Evolutionary conservation across 2,113 vertebrate species (phyloP), one percentile per base, ranked within the genome.

Genomic region (Xiphophorus hellerii): DNA sequence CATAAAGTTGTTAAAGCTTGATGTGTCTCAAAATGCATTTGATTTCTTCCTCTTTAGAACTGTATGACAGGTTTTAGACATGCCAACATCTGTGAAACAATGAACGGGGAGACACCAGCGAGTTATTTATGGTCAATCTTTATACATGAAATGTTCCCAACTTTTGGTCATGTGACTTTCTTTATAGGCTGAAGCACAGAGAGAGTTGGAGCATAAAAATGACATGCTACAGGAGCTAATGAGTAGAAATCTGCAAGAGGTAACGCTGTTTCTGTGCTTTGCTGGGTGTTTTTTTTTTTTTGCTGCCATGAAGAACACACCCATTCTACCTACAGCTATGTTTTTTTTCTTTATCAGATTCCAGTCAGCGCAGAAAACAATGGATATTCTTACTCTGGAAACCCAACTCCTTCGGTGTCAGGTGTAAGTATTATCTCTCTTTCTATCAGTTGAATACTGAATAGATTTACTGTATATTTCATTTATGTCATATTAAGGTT

Each of bases 141-240:
- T 25, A n/a, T 58, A 58, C 51, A n/a, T 58, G 25, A 25, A 8
- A 2, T 22, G 51, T 58, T 58, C 25, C 25, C 8, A 58, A 48
- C 4, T 35, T 22, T 31, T 54, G 6, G 25, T 22, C 9, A 4
- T 29, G 30, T 29, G 10, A 29, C 27, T 73, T 3, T 63, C n/a
- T 66, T 69, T 17, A 11, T 82, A 95, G 98, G 93, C 89, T 88
- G 95, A 96, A 80, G 82, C 97, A 77, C 96, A 97, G 86, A 84
- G 92, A 83, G 96, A 97, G 84, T 83, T 97, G 76, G 96, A 97
- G 70, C 95, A 96, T 84, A 97, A 93, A 86, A 95, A 94, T 51
- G 92, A 90, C 29, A 79, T 96, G 58, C 80, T 97, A 76, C 94
- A 97, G 86, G 96, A 96, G 80, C 92, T 96, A 63, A 94, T 95